Percentiles rank a stretch among this genome's conserved stretches.
These are phyloP conservation scores for Cossypha dichroa DNA, from an alignment of 2,797 vertebrate genomes.

Conservation along the genomic window DNA sequence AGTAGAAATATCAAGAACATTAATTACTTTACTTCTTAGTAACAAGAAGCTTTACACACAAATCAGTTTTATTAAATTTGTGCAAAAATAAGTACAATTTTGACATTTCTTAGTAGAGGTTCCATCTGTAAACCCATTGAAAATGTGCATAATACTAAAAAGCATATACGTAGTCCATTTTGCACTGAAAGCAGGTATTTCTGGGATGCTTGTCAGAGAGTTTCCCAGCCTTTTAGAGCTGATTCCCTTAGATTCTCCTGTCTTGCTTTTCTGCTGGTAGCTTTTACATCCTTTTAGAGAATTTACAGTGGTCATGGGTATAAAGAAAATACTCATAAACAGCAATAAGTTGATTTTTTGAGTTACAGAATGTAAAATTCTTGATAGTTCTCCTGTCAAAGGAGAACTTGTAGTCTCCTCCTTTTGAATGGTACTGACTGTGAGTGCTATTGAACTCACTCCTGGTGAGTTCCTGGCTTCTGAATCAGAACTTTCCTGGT, in stretches of 20 bases:
- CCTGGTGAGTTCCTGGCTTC: neutral
- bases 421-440: neutral
- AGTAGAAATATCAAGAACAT: neutral
- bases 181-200: neutral
- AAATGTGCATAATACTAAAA: neutral
- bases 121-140: neutral
- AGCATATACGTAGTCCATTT: neutral
- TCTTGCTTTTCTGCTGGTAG: neutral
- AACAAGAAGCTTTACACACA: neutral
- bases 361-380: neutral
- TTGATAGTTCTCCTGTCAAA: neutral
- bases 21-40: neutral
- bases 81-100: neutral
- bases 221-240: neutral
- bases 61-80: neutral
- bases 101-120: neutral
- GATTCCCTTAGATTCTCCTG: neutral
- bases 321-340: neutral
- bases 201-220: neutral
- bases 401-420: neutral
- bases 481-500: neutral
- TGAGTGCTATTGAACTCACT: neutral
- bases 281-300: neutral
- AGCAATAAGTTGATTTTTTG: neutral
- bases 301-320: neutral